Evolutionary conservation across 2,113 vertebrate species (phyloP), one percentile per base, ranked within the genome.

Genomic region (Hippocampus barbouri): DNA sequence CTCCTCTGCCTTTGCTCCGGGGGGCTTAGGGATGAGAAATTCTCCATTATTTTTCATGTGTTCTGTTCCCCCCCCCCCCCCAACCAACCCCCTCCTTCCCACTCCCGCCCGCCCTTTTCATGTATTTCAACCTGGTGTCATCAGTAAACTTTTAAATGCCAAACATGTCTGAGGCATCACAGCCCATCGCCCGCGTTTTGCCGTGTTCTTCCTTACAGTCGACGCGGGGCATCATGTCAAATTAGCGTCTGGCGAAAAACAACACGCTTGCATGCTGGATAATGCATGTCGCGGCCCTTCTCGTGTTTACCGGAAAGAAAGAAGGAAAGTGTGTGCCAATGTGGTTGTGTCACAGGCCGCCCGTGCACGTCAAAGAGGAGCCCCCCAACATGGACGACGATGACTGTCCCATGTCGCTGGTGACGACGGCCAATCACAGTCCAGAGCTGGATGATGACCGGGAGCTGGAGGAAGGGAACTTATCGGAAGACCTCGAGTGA

Each of bases 381-480:
- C 97, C 97, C 1, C 93, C 96, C 83, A 96, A 97, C 90, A 96
- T 96, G 82, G 97, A 99, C 69, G 97, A 99, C 79, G 96, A 98
- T 75, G 97, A 99, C 91, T 98, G 96, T 91, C 97, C 97, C 54
- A 97, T 98, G 95, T 98, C 97, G 64, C 93, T 98, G 90, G 97
- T 99, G 92, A 98, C 97, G 90, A 98, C 97, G 0, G 97, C 96
- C 78, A 97, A 98, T 90, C 97, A 99, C 92, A 99, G 96, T 95
- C 97, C 97, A 77, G 97, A 99, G 85, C 91, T 99, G 89, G 96
- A 98, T 68, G 96, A 98, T 5, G 97, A 98, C 89, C 93, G 96
- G 91, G 97, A 98, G 93, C 95, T 98, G 79, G 97, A 99, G 88
- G 97, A 99, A 90, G 97, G 98, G 89, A 97, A 96, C 93, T 95